Evolutionary conservation across 1,140 invertebrate species (phyloP), one percentile per base, ranked within the genome.

Genomic region (Drosophila arawakana): DNA sequence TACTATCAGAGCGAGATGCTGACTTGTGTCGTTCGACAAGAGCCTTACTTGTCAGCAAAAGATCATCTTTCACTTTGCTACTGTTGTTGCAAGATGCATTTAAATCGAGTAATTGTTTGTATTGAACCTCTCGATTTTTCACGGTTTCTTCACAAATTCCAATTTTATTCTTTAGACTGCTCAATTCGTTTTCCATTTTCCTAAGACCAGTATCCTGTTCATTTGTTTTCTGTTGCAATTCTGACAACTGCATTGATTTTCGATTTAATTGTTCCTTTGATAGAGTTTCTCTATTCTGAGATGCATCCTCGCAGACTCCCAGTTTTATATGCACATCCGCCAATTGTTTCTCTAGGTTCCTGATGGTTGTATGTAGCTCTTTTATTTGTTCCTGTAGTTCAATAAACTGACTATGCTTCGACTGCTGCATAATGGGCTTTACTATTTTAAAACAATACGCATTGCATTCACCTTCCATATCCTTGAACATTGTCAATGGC

Each of bases 391-490:
- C 35, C 15, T 49, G 57, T 9, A 69, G 3, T 6, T 41, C 65
- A 1, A 11, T 6, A 10, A 61, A 55, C 4, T 49, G 57, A 11
- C 34, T 8, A 7, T 55, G 65, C 30, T 61, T 68, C 2, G 65
- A 49, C 3, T 73, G 57, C 41, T 61, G 39, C 15, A 73, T 9
- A 25, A 73, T 61, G 10, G 57, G 65, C 13, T 61, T 68, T 0
- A 73, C 65, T 3, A 73, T 39, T 1, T 41, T 41, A 11, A 73
- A 34, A 9, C 71, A 73, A 46, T 73, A 73, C 3, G 39, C n/a
- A 46, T 69, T 73, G 21, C 65, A 73, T 11, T 73, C 10, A 7
- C 49, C 21, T 9, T 73, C 65, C 13, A 73, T 55, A 6, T 61
- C 57, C 49, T 69, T 73, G 49, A 69, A 61, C 41, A 73, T 11